A percentile compares a stretch with the other conserved stretches of the same genome.
Evolutionary conservation across 2,113 vertebrate species (phyloP).

Genomic region (Capreolus pygargus): DNA sequence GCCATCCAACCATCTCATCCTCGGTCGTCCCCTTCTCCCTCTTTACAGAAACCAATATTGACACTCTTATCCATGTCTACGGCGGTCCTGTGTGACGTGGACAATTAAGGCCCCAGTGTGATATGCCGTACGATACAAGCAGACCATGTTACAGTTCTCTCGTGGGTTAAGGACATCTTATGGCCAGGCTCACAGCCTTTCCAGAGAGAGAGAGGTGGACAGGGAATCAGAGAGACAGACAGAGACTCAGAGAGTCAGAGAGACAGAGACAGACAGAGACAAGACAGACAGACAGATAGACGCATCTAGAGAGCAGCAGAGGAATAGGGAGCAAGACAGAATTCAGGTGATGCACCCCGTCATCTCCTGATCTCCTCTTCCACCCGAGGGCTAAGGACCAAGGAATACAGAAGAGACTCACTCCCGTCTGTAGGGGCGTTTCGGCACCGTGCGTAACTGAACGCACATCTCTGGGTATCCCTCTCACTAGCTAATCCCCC

Average conservation of each 20-base stretch:
- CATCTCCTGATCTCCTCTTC: background rate
- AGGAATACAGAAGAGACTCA: background rate
- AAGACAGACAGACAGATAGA: background rate
- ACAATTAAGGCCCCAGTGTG: fast-evolving
- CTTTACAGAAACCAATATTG: background rate
- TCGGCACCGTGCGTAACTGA: fast-evolving
- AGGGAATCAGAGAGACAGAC: background rate
- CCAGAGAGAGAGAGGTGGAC: background rate
- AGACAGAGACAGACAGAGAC: too few species aligned
- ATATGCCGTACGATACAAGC: fast-evolving
- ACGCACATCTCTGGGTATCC: too few species aligned
- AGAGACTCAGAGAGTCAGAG: fast-evolving
- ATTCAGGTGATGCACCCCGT: fast-evolving
- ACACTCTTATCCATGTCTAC: fast-evolving
- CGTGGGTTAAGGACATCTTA: background rate
- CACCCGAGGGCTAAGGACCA: fast-evolving
- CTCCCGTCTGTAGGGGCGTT: too few species aligned
- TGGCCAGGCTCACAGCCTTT: background rate
- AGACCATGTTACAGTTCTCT: too few species aligned
- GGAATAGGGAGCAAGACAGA: fast-evolving
- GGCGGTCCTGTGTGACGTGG: fast-evolving
- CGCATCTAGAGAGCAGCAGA: background rate
- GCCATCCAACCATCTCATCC: background rate
- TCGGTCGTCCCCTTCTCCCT: background rate
- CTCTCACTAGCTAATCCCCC: too few species aligned